Base-by-base conservation (phyloP, 2,888 invertebrate genomes). In the Ethmia dodecea region DNA sequence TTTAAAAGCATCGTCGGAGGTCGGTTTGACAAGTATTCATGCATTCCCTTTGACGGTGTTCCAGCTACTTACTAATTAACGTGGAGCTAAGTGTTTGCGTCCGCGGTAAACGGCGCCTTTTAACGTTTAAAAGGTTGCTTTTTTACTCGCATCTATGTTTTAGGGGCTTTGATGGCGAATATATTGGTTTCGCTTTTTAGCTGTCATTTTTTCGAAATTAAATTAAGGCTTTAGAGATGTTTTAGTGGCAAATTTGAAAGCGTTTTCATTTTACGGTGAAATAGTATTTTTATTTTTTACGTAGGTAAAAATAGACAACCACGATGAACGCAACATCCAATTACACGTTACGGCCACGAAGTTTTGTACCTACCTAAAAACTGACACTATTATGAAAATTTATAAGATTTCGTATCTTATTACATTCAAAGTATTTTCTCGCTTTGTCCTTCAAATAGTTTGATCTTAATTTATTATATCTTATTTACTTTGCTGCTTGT, bases 1-100 rank as follows among this genome's bases (percentile, higher is more conserved):
- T 84, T 84, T 84, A 80, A 86, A 84, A 84, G 81, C 83, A 52
- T 66, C 69, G 71, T 60, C 60, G 62, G 73, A 74, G 75, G 73
- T 74, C 61, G 73, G 69, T 70, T 71, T 62, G 58, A 63, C 60
- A 79, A 83, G 84, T 84, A 84, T 81, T 86, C 86, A 83, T 78
- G 75, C 80, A 86, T 86, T 87, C 87, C 76, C 86, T 86, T 87
- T 87, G 83, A 83, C 77, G 76, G 58, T 70, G 80, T 73, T 68
- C 65, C 66, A 60, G 79, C 83, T 84, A 83, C 84, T 84, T 86
- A 83, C 71, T 84, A 86, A 86, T 86, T 86, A 86, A 84, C 72
- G 70, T 66, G 72, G 62, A 71, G 75, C 73, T 84, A 86, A 86
- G 83, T 86, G 86, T 86, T 84, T 84, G 80, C 77, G 83, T 83